Evolutionary conservation across 2,888 invertebrate genomes (phyloP).

Genomic region (Cheilosia vernalis): DNA sequence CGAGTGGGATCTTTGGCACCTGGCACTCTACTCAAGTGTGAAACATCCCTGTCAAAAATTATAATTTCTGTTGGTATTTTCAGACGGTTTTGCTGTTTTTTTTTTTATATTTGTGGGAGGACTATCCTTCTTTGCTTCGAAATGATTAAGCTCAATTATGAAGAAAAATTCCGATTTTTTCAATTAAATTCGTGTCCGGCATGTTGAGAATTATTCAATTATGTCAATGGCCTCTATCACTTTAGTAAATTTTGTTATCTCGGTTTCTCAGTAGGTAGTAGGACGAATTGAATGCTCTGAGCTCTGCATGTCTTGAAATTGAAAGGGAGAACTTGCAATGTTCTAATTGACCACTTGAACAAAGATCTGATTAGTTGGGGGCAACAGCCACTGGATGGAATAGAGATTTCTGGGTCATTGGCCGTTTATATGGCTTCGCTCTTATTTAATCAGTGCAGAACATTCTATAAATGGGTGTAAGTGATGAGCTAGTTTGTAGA

Average conservation of each 20-base stretch:
- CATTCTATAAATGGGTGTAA: constrained; percentile 28
- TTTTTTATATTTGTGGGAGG: neutral
- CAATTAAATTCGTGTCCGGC: constrained; percentile 23
- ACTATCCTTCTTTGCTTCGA: neutral
- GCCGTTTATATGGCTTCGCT: constrained; percentile 26
- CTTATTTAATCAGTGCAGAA: constrained; percentile 13
- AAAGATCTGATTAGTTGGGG: neutral
- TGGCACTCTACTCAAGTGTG: constrained; percentile 27
- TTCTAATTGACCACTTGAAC: neutral
- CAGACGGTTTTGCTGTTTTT: constrained; percentile 4
- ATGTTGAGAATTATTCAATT: constrained; percentile 21
- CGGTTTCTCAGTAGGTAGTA: no score
- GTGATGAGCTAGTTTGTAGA: constrained; percentile 42
- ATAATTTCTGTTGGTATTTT: neutral
- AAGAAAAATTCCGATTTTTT: neutral
- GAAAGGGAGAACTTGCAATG: neutral
- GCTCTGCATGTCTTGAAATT: neutral
- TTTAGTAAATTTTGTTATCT: no score
- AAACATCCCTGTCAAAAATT: constrained; percentile 47
- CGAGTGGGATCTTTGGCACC: constrained; percentile 31
- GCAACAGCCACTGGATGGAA: neutral
- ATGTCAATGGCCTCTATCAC: constrained; percentile 14
- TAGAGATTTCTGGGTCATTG: constrained; percentile 29
- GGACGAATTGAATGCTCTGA: neutral
- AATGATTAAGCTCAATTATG: neutral